Percentiles rank a stretch among this genome's conserved stretches.
Evolutionary conservation across 1,140 invertebrate genomes (phyloP).

Genomic region (Drosophila novamexicana): DNA sequence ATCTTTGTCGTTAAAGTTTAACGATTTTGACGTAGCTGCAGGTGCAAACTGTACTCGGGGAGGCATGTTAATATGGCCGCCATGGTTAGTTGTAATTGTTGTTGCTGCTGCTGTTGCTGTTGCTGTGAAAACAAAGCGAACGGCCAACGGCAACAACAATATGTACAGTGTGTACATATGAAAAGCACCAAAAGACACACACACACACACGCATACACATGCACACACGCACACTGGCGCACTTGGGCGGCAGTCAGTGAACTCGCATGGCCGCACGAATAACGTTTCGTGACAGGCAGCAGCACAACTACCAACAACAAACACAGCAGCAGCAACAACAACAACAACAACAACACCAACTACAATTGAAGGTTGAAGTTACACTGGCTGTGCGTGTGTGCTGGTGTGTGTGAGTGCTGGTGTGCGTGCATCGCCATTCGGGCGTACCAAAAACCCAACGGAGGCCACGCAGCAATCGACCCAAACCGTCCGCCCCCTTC

Average conservation of each 20-base stretch:
- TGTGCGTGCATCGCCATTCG: slow-evolving; percentile 81
- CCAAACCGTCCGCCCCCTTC: slow-evolving; percentile 35
- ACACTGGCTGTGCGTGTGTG: slow-evolving; percentile 54
- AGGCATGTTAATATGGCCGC: slow-evolving; percentile 79
- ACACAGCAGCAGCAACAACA: slow-evolving; percentile 17
- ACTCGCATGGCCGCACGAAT: slow-evolving; percentile 82
- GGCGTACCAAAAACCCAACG: slow-evolving; percentile 76
- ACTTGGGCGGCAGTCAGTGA: slow-evolving; percentile 75
- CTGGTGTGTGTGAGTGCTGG: slow-evolving; percentile 31
- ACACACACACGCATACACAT: slow-evolving; percentile 29
- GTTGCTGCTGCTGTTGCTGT: slow-evolving; percentile 40
- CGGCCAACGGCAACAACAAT: slow-evolving; percentile 51
- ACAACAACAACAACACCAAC: slow-evolving; percentile 49
- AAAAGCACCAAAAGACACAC: slow-evolving; percentile 68
- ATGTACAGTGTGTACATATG: slow-evolving; percentile 55
- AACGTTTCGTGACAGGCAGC: slow-evolving; percentile 76
- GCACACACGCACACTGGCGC: slow-evolving; percentile 16
- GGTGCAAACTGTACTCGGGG: slow-evolving; percentile 76
- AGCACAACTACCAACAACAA: slow-evolving; percentile 26
- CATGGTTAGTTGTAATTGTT: slow-evolving; percentile 56
- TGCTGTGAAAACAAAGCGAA: slow-evolving; percentile 74
- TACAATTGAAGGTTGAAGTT: slow-evolving; percentile 82
- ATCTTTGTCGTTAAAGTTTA: slow-evolving; percentile 77
- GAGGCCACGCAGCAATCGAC: slow-evolving; percentile 76
- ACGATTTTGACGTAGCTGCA: slow-evolving; percentile 66